These are phyloP conservation scores for Cathartes aura DNA, from an alignment of 2,113 vertebrate species.

Conservation along the genomic window DNA sequence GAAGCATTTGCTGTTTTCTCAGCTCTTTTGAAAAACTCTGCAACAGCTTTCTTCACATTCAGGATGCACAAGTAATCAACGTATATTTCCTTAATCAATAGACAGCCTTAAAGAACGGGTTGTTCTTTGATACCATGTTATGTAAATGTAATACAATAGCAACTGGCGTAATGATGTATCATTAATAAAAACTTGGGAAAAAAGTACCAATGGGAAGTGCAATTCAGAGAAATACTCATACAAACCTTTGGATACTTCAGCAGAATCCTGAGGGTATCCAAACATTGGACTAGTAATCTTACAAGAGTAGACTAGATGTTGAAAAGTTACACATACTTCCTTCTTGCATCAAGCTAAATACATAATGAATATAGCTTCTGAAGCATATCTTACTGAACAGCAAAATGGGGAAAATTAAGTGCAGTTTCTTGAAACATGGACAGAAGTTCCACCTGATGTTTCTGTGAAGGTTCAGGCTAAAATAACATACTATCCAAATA, in stretches of 20 bases:
- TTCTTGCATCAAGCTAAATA: neutral
- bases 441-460: neutral
- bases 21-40: conserved; percentile 27
- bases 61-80: neutral
- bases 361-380: neutral
- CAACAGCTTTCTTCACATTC: neutral
- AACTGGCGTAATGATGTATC: neutral
- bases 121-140: neutral
- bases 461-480: neutral
- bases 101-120: neutral
- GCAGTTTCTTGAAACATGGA: neutral
- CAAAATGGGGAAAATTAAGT: neutral
- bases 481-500: neutral
- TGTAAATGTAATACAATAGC: neutral
- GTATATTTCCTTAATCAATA: neutral
- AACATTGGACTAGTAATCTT: neutral
- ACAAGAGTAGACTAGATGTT: neutral
- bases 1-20: conserved; percentile 51
- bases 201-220: neutral
- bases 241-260: neutral
- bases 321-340: neutral
- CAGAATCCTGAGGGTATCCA: neutral
- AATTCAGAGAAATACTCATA: neutral
- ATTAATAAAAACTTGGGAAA: neutral
- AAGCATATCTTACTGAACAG: neutral